A percentile compares a stretch with the other conserved stretches of the same genome.
Conservation (phyloP, 2,797 vertebrate species). For the Lepus oiostolus region DNA sequence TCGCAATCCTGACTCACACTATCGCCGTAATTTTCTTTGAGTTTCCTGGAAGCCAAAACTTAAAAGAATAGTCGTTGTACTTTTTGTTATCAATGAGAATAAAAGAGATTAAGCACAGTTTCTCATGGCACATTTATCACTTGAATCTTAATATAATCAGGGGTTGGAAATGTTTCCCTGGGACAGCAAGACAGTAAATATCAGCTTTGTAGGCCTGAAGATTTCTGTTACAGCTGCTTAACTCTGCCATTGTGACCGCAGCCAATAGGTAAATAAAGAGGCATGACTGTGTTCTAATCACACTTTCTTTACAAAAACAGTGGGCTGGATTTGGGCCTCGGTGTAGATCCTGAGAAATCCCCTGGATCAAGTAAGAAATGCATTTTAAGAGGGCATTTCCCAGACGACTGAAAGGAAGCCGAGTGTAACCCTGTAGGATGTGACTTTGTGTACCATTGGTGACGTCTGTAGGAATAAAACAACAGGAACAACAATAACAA, state of each 20-base stretch:
- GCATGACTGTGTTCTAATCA: background rate
- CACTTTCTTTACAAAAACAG: background rate
- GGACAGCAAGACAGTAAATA: background rate
- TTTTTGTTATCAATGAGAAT: background rate
- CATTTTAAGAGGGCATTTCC: background rate
- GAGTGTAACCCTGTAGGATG: background rate
- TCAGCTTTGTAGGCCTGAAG: background rate
- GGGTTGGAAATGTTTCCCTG: background rate
- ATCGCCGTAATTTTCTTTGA: slow-evolving; percentile 21
- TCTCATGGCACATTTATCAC: background rate
- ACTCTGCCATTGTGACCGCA: background rate
- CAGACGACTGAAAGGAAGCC: background rate
- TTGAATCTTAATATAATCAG: background rate
- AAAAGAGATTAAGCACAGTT: background rate
- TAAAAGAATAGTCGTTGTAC: background rate
- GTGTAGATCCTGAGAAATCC: background rate
- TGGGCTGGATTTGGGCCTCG: background rate
- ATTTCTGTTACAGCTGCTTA: background rate
- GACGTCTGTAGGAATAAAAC: background rate
- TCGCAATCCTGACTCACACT: background rate
- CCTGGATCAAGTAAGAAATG: background rate
- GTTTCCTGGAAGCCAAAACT: background rate
- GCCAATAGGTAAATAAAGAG: background rate
- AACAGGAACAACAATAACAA: background rate
- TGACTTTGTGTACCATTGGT: background rate